These are phyloP conservation scores for Phania funesta DNA, from an alignment of 2,888 invertebrate species.

Conservation along the genomic window DNA sequence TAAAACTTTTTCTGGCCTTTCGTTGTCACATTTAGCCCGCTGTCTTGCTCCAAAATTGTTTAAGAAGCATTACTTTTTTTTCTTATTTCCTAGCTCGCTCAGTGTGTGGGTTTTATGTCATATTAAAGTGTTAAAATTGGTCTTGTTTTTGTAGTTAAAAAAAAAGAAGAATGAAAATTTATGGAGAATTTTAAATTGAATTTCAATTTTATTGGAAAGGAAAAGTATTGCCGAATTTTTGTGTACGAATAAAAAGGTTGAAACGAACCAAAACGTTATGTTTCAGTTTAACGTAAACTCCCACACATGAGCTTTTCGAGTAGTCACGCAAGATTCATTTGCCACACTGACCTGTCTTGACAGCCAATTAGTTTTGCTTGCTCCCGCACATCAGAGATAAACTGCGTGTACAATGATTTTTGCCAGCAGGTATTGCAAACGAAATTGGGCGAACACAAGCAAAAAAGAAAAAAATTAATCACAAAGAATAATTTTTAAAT, in stretches of 20 bases:
- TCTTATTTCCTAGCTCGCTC: neutral
- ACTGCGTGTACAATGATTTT: no score
- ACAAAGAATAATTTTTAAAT: no score
- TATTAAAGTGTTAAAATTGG: constrained; percentile 52
- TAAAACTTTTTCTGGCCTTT: constrained; percentile 3
- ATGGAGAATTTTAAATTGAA: constrained; percentile 41
- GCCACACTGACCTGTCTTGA: no score
- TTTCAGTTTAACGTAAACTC: neutral
- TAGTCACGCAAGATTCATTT: no score
- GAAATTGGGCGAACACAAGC: no score
- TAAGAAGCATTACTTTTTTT: constrained; percentile 3
- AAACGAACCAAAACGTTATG: neutral
- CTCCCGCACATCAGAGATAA: no score
- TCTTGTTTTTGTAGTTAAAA: constrained; percentile 1
- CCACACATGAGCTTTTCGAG: no score
- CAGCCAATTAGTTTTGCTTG: no score
- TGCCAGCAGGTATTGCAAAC: no score
- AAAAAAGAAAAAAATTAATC: no score
- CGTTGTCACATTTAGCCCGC: constrained; percentile 34
- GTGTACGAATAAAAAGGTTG: neutral
- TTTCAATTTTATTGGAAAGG: constrained; percentile 55
- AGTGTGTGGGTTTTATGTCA: constrained; percentile 60
- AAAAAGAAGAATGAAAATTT: neutral
- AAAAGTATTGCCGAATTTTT: constrained; percentile 54
- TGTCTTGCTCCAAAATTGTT: constrained; percentile 41